These are phyloP conservation scores for Eucera pruinosa DNA, from an alignment of 2,888 invertebrate genomes.

Conservation along the genomic window DNA sequence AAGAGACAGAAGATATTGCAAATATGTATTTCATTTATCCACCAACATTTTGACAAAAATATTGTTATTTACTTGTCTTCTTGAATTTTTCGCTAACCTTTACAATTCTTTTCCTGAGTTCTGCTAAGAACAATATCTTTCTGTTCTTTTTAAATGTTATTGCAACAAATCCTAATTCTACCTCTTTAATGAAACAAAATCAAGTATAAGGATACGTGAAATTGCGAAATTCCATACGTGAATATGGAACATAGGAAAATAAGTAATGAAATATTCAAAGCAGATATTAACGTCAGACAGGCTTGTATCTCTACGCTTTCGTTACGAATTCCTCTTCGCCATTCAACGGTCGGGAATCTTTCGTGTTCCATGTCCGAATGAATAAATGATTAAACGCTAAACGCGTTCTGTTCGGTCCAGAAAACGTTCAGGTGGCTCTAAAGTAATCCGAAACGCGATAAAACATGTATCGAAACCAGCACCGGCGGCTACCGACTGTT, in stretches of 20 bases:
- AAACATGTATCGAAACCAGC: slow-evolving; percentile 54
- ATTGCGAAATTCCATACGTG: too few relatives aligned
- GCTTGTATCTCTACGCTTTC: slow-evolving; percentile 11
- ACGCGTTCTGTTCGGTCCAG: slow-evolving; percentile 12
- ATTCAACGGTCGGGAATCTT: slow-evolving; percentile 9
- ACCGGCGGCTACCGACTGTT: neutral
- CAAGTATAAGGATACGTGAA: too few relatives aligned
- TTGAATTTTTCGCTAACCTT: too few relatives aligned
- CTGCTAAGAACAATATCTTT: too few relatives aligned
- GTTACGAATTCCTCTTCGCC: slow-evolving; percentile 33
- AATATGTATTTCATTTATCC: too few relatives aligned
- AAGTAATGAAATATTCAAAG: slow-evolving; percentile 36
- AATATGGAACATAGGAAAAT: slow-evolving; percentile 3
- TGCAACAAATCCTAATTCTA: too few relatives aligned
- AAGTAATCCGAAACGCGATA: slow-evolving; percentile 54
- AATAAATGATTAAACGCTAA: slow-evolving; percentile 41
- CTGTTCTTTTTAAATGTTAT: too few relatives aligned
- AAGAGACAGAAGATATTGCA: too few relatives aligned
- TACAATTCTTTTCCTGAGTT: too few relatives aligned
- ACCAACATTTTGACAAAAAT: too few relatives aligned
- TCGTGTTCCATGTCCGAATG: slow-evolving; percentile 1
- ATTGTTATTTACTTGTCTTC: too few relatives aligned
- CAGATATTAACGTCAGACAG: slow-evolving; percentile 20
- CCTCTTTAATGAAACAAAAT: too few relatives aligned
- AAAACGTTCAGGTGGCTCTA: slow-evolving; percentile 38